Evolutionary conservation across 2,888 invertebrate genomes (phyloP), one percentile per base, ranked within the genome.

Genomic region (Eulithis prunata): DNA sequence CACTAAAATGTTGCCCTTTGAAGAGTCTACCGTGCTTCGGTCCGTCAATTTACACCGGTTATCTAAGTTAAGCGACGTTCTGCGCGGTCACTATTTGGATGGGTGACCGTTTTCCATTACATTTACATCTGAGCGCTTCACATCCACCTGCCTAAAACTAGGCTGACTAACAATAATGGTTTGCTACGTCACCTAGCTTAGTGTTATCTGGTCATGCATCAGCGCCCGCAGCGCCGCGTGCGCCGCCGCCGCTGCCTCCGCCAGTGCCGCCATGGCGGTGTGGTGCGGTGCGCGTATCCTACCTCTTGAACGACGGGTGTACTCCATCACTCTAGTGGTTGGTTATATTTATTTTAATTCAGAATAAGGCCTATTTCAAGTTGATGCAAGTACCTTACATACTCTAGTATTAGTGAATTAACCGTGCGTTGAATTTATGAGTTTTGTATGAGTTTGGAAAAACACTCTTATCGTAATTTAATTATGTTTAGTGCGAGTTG

Each of bases 261-360:
- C 43, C 84, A 90, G 90, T 91, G 83, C 90, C 86, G 90, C 88
- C 74, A 92, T 92, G 93, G 90, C 93, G 82, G 93, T 93, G 81
- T 93, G 92, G 92, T 93, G 92, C 86, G 93, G 93, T 81, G 93
- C 92, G 83, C 92, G 92, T 81, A 86, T 93, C 63, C 81, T 87
- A 77, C 93, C 93, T 76, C 85, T 93, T 67, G 88, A 92, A 75
- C 84, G 93, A 67, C 87, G 93, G 73, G 91, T 93, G 69, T 93
- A 91, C 80, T 91, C 91, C 73, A 84, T 93, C 75, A 92, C 90
- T 28, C 79, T 92, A 55, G 93, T 93, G 92, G 92, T 93, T 82
- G 76, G 90, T 91, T 49, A 2, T 1, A 51, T 51, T 36, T 52
- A 32, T n/a, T 32, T 7, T 6, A 32, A 32, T 32, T 5, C 2